Evolutionary conservation across 2,797 vertebrate genomes (phyloP).

Genomic region (Alca torda): DNA sequence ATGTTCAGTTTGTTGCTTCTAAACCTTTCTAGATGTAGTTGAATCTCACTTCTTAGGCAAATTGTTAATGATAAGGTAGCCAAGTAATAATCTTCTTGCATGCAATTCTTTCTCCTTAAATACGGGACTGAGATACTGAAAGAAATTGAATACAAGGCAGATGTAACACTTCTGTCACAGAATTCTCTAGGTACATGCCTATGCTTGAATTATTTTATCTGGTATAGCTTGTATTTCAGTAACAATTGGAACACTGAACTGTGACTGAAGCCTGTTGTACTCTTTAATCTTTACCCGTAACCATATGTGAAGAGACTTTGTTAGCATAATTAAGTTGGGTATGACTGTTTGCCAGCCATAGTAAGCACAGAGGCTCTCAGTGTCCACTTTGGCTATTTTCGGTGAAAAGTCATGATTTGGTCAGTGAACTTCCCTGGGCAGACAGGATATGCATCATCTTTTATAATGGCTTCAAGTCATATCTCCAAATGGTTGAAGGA

Average conservation of each 20-base stretch:
- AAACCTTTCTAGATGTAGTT: constrained; percentile 47
- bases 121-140: background rate
- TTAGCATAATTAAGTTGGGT: background rate
- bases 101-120: constrained; percentile 54
- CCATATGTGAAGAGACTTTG: background rate
- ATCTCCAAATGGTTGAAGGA: background rate
- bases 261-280: background rate
- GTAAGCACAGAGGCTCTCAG: background rate
- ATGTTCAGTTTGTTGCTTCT: constrained; percentile 51
- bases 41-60: constrained; percentile 50
- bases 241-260: background rate
- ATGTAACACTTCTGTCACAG: background rate
- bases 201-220: background rate
- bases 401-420: background rate
- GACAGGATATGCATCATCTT: background rate
- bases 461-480: background rate
- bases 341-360: background rate
- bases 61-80: constrained; percentile 64
- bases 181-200: background rate
- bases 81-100: constrained; percentile 57
- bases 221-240: background rate
- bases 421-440: background rate
- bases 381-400: background rate
- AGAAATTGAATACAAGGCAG: background rate
- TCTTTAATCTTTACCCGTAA: background rate